phyloP scores from a whole-genome alignment of 2,888 invertebrate species.

The Athetis lepigone region DNA sequence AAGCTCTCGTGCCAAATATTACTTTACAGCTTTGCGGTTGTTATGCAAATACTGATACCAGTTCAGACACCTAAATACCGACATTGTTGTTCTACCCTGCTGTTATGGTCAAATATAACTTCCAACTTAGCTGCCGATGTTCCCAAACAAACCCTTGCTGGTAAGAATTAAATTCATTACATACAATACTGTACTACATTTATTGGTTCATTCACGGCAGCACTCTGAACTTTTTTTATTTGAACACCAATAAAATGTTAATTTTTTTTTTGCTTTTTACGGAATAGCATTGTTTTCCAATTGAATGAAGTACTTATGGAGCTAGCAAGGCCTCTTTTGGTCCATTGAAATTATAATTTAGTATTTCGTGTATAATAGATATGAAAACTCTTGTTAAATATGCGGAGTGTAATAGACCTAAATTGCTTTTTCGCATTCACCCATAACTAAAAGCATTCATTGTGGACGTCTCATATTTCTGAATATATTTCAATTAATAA shows the following conservation, averaged over 20 bases:
- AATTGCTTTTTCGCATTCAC: slow-evolving; percentile 31
- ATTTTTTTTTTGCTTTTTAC: slow-evolving; percentile 13
- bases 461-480: not conserved
- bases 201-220: slow-evolving; percentile 19
- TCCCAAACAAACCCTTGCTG: slow-evolving; percentile 41
- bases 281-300: slow-evolving; percentile 3
- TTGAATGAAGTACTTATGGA: slow-evolving; percentile 12
- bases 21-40: slow-evolving; percentile 70
- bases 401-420: slow-evolving; percentile 20
- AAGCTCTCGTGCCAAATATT: slow-evolving; percentile 70
- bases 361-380: slow-evolving; percentile 27
- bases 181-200: slow-evolving; percentile 28
- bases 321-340: not conserved
- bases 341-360: slow-evolving; percentile 32
- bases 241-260: slow-evolving; percentile 2
- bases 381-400: slow-evolving; percentile 28
- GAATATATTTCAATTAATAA: slow-evolving; percentile 8
- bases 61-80: slow-evolving; percentile 61
- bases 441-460: slow-evolving; percentile 12
- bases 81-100: slow-evolving; percentile 65
- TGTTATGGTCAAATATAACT: slow-evolving; percentile 44
- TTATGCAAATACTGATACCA: slow-evolving; percentile 71
- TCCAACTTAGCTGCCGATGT: slow-evolving; percentile 29
- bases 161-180: slow-evolving; percentile 35
- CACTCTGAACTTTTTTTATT: slow-evolving; percentile 27